These are phyloP conservation scores for Drosophila ogumai DNA, from an alignment of 1,140 invertebrate genomes.

Conservation along the genomic window DNA sequence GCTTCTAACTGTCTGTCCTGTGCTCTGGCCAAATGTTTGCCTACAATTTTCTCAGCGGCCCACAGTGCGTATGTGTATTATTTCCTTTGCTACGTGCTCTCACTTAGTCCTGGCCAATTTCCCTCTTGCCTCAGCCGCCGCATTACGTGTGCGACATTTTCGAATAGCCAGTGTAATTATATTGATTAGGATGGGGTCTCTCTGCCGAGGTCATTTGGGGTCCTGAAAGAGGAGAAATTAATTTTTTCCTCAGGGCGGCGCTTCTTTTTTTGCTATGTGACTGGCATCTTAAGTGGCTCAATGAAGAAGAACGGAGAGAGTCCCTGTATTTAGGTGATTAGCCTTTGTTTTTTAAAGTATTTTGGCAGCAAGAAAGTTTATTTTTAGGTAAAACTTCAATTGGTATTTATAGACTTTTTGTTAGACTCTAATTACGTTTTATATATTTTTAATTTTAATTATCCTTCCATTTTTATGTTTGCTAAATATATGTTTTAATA, in stretches of 20 bases:
- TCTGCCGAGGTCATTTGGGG: constrained; percentile 11
- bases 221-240: constrained; percentile 60
- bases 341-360: constrained; percentile 13
- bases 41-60: constrained; percentile 52
- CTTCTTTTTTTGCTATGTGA: constrained; percentile 40
- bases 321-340: constrained; percentile 26
- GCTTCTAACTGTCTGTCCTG: background rate
- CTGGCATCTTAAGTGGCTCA: constrained; percentile 63
- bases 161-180: constrained; percentile 77
- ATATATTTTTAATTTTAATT: no score
- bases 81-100: constrained; percentile 69
- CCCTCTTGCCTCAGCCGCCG: constrained; percentile 11
- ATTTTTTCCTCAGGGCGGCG: constrained; percentile 39
- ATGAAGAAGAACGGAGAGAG: background rate
- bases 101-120: constrained; percentile 57
- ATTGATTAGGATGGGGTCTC: constrained; percentile 65
- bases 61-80: constrained; percentile 81
- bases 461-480: no score
- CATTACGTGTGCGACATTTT: constrained; percentile 78
- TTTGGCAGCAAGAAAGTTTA: background rate
- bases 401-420: background rate
- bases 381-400: background rate
- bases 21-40: constrained; percentile 58
- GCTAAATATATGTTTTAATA: background rate
- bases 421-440: no score